Conservation (phyloP, 2,113 vertebrate species). For the Eira barbara region DNA sequence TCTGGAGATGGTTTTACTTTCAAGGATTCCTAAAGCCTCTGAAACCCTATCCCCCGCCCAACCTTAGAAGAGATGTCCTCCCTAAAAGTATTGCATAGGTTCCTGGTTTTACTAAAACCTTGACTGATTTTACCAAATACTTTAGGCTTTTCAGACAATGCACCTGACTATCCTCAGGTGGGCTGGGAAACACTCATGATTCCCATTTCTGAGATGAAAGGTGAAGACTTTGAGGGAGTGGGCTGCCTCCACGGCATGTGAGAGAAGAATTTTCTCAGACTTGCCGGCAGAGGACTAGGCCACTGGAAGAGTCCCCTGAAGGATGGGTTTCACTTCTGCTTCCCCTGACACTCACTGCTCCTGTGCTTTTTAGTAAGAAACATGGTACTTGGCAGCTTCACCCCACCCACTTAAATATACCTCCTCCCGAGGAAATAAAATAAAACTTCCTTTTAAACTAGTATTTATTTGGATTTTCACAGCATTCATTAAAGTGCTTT, state of each 20-base stretch:
- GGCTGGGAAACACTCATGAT: neutral
- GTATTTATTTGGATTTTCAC: conserved; percentile 59
- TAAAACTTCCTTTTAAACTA: conserved; percentile 39
- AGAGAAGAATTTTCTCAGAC: neutral
- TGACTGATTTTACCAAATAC: neutral
- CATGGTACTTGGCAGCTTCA: neutral
- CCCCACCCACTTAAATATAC: conserved; percentile 33
- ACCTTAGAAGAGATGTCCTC: neutral
- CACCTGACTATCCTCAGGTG: neutral
- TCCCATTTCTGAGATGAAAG: neutral
- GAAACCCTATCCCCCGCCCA: neutral
- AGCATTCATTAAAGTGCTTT: conserved; percentile 50
- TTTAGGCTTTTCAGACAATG: neutral
- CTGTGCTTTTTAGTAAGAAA: neutral
- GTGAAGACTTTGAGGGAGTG: neutral
- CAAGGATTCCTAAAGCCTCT: neutral
- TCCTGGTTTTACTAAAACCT: neutral
- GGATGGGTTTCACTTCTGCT: neutral
- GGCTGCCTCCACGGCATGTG: neutral
- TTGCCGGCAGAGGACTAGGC: neutral
- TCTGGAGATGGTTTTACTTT: neutral
- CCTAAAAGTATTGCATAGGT: neutral
- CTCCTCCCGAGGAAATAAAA: conserved; percentile 5
- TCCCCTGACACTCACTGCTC: neutral
- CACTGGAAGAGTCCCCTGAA: accelerated